These are phyloP conservation scores for Harpagoxenus sublaevis DNA, from an alignment of 2,888 invertebrate genomes.

Conservation along the genomic window DNA sequence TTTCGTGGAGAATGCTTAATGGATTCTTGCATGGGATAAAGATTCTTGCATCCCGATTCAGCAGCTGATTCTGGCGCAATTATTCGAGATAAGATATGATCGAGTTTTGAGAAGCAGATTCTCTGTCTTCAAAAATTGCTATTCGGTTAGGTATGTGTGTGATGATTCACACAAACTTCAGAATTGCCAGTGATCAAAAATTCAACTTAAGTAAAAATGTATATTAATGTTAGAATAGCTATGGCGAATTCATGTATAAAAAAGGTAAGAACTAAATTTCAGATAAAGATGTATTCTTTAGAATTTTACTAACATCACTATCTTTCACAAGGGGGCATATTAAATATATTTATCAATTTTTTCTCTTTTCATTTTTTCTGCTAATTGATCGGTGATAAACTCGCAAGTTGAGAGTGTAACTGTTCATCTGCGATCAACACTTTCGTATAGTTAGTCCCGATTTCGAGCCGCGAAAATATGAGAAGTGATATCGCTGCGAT, in stretches of 20 bases:
- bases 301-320: not conserved
- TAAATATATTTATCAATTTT: not conserved
- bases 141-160: no score
- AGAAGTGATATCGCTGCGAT: not conserved
- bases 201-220: not conserved
- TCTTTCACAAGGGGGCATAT: not conserved
- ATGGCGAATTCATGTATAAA: not conserved
- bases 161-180: not conserved
- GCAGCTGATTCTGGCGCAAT: not conserved
- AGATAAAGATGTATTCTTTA: not conserved
- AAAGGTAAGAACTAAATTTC: not conserved
- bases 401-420: not conserved
- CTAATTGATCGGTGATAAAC: not conserved
- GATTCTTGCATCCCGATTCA: not conserved
- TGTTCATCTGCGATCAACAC: not conserved
- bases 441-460: not conserved
- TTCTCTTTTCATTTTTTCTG: not conserved
- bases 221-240: not conserved
- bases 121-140: not conserved
- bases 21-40: slow-evolving; percentile 9
- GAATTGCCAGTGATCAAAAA: not conserved
- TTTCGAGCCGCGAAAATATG: slow-evolving; percentile 22
- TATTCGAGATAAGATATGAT: not conserved
- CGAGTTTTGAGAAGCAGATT: not conserved
- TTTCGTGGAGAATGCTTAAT: slow-evolving; percentile 38